Percentiles rank a stretch among this genome's conserved stretches.
phyloP scores from a whole-genome alignment of 2,888 invertebrate genomes.

The Trichogramma evanescens region DNA sequence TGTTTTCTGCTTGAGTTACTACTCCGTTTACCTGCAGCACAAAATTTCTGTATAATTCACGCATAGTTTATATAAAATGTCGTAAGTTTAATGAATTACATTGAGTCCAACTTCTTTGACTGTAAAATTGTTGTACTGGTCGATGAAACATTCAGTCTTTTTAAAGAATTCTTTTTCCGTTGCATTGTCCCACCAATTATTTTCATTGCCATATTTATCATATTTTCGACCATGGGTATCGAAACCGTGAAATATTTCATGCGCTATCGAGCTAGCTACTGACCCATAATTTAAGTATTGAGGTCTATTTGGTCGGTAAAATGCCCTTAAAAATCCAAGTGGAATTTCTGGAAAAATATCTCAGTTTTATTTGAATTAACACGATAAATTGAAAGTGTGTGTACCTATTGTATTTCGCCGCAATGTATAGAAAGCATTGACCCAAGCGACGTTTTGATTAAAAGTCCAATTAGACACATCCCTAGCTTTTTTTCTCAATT shows the following conservation, averaged over 20 bases:
- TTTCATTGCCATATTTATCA: conserved; percentile 82
- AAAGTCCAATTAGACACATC: conserved; percentile 58
- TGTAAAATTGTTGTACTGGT: conserved; percentile 88
- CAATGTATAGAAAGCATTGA: conserved; percentile 80
- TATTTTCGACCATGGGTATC: conserved; percentile 85
- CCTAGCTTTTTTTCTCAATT: conserved; percentile 71
- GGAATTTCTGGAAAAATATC: conserved; percentile 69
- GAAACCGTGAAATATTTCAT: conserved; percentile 87
- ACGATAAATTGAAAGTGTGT: conserved; percentile 37
- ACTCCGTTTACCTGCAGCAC: conserved; percentile 14
- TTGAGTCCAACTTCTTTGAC: conserved; percentile 69
- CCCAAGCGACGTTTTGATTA: conserved; percentile 59
- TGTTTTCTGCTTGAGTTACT: conserved; percentile 12
- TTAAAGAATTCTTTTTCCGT: conserved; percentile 78
- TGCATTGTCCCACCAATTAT: conserved; percentile 85
- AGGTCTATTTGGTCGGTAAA: conserved; percentile 81
- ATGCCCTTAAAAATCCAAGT: conserved; percentile 82
- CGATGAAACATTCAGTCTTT: conserved; percentile 83
- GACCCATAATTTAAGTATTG: conserved; percentile 88
- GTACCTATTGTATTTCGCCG: conserved; percentile 83
- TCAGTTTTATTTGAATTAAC: neutral
- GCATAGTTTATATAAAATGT: neutral
- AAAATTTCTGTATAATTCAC: neutral
- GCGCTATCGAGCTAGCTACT: conserved; percentile 85
- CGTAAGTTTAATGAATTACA: conserved; percentile 46